These are phyloP conservation scores for Rhabdomys dilectus DNA, from an alignment of 2,113 vertebrate genomes.

Conservation along the genomic window DNA sequence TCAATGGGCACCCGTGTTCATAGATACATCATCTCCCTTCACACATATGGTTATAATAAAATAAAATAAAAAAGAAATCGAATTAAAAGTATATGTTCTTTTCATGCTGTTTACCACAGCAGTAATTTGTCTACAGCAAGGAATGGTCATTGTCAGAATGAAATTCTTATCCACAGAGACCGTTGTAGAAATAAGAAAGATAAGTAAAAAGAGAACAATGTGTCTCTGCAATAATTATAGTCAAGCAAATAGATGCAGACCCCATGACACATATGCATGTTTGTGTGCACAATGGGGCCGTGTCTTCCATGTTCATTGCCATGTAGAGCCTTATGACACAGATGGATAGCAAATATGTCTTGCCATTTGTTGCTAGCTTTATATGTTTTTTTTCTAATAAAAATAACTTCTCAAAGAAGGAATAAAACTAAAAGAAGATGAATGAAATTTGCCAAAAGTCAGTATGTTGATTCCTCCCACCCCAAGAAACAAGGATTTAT, in stretches of 20 bases:
- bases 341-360: not conserved
- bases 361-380: not conserved
- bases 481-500: not conserved
- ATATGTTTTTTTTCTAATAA: constrained; percentile 2
- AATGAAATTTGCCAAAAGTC: not conserved
- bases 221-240: not conserved
- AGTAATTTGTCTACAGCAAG: not conserved
- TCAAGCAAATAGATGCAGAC: not conserved
- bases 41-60: not conserved
- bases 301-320: not conserved
- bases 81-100: not conserved
- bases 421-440: constrained; percentile 46
- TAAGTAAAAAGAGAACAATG: not conserved
- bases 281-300: not conserved
- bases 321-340: not conserved
- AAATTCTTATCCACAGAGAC: constrained; percentile 3
- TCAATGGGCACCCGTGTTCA: not conserved
- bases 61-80: not conserved
- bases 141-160: not conserved
- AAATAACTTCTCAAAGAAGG: constrained; percentile 17
- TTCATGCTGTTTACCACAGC: not conserved
- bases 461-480: not conserved
- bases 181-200: constrained; percentile 25
- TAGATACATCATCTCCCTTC: not conserved
- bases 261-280: fast-evolving